Base-by-base conservation (phyloP, 2,888 invertebrate genomes). In the Trissoscelio sp. region DNA sequence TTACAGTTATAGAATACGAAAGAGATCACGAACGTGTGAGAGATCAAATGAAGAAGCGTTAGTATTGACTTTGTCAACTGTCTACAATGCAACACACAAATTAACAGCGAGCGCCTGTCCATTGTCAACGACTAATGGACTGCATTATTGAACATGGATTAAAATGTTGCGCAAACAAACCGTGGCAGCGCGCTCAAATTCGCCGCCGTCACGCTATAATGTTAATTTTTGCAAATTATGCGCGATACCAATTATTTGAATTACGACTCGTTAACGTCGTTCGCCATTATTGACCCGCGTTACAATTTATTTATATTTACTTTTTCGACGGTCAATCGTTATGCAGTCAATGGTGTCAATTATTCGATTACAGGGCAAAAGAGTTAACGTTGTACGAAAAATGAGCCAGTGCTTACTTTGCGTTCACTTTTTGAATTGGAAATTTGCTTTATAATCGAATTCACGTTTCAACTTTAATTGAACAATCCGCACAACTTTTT, bases 121-220 rank as follows among this genome's bases (percentile, higher is more conserved):
- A 67, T 48, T 60, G 67, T 67, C 67, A 57, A 31, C 58, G 51
- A 46, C n/a, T 67, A 75, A 75, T 67, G 67, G 48, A 48, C 67
- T 58, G 75, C 31, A 67, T 67, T 67, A 75, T 67, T 58, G 55
- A 44, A 51, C 58, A 18, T 18, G 67, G 34, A 53, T 73, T 53
- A 73, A 64, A 73, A 64, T 55, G 42, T 48, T 34, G 14, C 44
- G 39, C 57, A 64, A 64, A 74, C 74, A 66, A 34, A 20, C 39
- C 28, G 9, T 39, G 16, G 57, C 39, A 55, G 57, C 18, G 3
- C 42, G 11, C 14, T 12, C 24, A 22, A 12, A 51, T 31, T 55
- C 14, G n/a, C 28, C 20, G 14, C 51, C 42, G 7, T 3, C 9
- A 51, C 5, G 11, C 53, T 7, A 16, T 24, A 12, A 62, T 62